Evolutionary conservation across 2,797 vertebrate genomes (phyloP), one percentile per base, ranked within the genome.

Genomic region (Apogon talboti): DNA sequence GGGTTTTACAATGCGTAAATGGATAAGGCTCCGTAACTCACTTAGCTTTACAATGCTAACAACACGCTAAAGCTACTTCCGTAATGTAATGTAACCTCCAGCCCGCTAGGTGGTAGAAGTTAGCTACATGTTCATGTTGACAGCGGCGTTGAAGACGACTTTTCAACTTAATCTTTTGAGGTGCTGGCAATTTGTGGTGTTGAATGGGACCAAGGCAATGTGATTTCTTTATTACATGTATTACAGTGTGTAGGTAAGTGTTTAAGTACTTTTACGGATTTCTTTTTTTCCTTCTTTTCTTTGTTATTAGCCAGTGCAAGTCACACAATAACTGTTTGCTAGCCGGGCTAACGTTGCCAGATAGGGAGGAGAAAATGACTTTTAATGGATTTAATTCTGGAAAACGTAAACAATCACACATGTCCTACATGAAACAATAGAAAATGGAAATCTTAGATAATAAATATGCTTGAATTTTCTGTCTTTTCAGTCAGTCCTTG

Each of bases 21-120:
- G 21, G n/a, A n/a, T n/a, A n/a, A n/a, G n/a, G n/a, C n/a, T n/a
- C n/a, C n/a, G n/a, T n/a, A n/a, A n/a, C n/a, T n/a, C n/a, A n/a
- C n/a, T n/a, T 69, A 71, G 63, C 58, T 6, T 15, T 1, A 10
- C 0, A 69, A 57, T 0, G 74, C 66, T 81, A 79, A 67, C 54
- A 48, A 1, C 15, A 68, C 65, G 28, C 7, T 41, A 15, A 64
- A 35, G 16, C n/a, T 33, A 70, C 46, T 84, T 76, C 83, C 83
- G 78, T 0, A 0, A 0, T 76, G 21, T 9, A 47, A 18, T 47
- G 41, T 3, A 2, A 35, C 47, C 7, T 69, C 80, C 71, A 3
- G 4, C 11, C 64, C 64, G 41, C 50, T 16, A 1, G 40, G 28
- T 18, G 77, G 40, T 1, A 53, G 41, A 1, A 4, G 33, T 10